Evolutionary conservation across 2,113 vertebrate species (phyloP), one percentile per base, ranked within the genome.

Genomic region (Neomonachus schauinslandi): DNA sequence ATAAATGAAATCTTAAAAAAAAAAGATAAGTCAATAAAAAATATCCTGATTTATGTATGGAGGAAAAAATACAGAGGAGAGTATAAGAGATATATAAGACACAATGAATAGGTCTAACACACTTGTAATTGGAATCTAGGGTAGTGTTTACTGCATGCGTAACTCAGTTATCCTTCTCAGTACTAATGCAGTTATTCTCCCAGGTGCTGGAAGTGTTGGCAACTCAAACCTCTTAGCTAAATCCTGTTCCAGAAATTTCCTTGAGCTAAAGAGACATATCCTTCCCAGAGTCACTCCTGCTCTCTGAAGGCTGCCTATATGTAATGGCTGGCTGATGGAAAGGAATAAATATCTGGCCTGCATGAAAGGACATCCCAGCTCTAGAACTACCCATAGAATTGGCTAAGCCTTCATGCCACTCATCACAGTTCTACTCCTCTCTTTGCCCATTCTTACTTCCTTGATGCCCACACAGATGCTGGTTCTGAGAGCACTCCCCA

Each of bases 361-460:
- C 18, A 15, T 8, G 36, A 59, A 86, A n/a, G 31, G 2, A 15
- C 4, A 7, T 5, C 2, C 5, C 7, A 10, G 0, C 8, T 83
- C 42, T 46, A 89, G 61, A 31, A 36, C 2, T 18, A 33, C 15
- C 12, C 3, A 4, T 28, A 4, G 18, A 72, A 16, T 22, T 10
- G 15, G 4, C 19, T 59, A 33, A 11, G 39, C 3, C 18, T 85
- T 67, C 77, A 6, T 79, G 14, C 7, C 33, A 59, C 11, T 55
- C 9, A 55, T 26, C 5, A 36, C 5, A 53, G 18, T 1, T 39
- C 28, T n/a, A 19, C 9, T 80, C 18, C 11, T 28, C 26, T 26
- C 31, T 87, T 24, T 67, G 22, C 5, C 3, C 57, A 74, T n/a
- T 57, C 42, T 59, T 51, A 24, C 19, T 94, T 97, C 26, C 33